These are phyloP conservation scores for Capreolus pygargus DNA, from an alignment of 2,113 vertebrate genomes.

Conservation along the genomic window DNA sequence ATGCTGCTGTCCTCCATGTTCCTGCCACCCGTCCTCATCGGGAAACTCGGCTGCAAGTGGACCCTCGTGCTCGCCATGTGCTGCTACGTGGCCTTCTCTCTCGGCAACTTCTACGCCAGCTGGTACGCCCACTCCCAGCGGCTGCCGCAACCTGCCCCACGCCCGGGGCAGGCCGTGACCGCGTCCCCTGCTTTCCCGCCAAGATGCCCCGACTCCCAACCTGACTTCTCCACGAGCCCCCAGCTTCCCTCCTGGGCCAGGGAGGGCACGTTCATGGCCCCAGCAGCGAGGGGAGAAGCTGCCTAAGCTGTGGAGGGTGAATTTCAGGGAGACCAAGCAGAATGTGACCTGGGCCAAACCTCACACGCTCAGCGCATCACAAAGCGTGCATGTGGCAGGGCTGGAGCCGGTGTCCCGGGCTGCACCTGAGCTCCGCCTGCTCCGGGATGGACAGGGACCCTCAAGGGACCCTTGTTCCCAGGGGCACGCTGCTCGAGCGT, in stretches of 20 bases:
- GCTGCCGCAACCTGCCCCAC: fast-evolving
- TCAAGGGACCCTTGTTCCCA: fast-evolving
- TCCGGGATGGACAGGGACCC: neutral
- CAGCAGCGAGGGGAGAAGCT: fast-evolving
- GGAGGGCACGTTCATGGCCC: neutral
- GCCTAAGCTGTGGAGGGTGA: neutral
- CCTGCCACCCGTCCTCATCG: slow-evolving; percentile 92
- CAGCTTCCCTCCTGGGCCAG: neutral
- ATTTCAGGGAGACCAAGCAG: neutral
- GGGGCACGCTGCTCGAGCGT: neutral
- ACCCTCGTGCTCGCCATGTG: slow-evolving; percentile 91
- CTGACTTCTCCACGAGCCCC: neutral
- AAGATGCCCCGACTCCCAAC: fast-evolving
- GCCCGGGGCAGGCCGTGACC: neutral
- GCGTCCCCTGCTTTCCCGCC: fast-evolving
- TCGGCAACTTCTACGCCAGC: slow-evolving; percentile 93
- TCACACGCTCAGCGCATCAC: fast-evolving
- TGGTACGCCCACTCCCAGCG: slow-evolving; percentile 81
- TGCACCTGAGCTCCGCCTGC: fast-evolving
- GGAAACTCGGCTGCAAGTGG: slow-evolving; percentile 95
- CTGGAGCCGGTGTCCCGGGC: neutral
- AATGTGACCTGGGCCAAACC: neutral
- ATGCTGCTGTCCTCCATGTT: slow-evolving; percentile 95
- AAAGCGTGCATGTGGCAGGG: fast-evolving
- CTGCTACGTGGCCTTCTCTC: slow-evolving; percentile 91